Percentiles rank a stretch among this genome's conserved stretches.
These are phyloP conservation scores for Xylota sylvarum DNA, from an alignment of 2,888 invertebrate species.

Conservation along the genomic window DNA sequence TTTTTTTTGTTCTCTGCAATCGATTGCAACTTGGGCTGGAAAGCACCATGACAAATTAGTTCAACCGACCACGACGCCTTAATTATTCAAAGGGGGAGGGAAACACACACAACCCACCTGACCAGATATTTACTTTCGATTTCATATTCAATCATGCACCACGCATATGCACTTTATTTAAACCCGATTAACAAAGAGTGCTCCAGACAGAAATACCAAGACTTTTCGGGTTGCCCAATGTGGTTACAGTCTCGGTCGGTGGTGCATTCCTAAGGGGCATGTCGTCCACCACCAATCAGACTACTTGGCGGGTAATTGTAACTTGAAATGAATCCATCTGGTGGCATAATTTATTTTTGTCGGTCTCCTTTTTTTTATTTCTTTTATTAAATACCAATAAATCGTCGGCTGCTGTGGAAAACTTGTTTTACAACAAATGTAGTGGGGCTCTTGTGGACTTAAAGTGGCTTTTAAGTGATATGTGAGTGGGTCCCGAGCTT, in stretches of 20 bases:
- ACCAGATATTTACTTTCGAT: conserved; percentile 64
- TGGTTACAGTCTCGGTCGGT: neutral
- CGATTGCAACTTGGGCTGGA: conserved; percentile 1
- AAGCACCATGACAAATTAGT: conserved; percentile 12
- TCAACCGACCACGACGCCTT: conserved; percentile 31
- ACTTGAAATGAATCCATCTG: conserved; percentile 48
- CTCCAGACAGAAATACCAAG: conserved; percentile 20
- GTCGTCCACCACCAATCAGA: conserved; percentile 4
- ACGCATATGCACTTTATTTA: conserved; percentile 19
- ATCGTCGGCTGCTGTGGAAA: conserved; percentile 32
- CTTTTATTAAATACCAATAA: conserved; percentile 57
- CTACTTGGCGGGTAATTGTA: conserved; percentile 25
- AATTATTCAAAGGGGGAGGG: conserved; percentile 38
- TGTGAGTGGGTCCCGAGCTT: too few species aligned
- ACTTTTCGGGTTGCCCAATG: conserved; percentile 16
- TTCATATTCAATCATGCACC: conserved; percentile 51
- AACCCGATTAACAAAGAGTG: conserved; percentile 42
- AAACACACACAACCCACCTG: conserved; percentile 42
- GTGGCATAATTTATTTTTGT: conserved; percentile 49
- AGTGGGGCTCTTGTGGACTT: conserved; percentile 16
- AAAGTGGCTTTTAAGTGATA: conserved; percentile 49
- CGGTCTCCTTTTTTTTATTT: conserved; percentile 16
- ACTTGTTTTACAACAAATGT: conserved; percentile 16
- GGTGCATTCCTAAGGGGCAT: conserved; percentile 25
- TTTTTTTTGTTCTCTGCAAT: neutral